phyloP scores from a whole-genome alignment of 1,140 invertebrate species.

The Magallana gigas region DNA sequence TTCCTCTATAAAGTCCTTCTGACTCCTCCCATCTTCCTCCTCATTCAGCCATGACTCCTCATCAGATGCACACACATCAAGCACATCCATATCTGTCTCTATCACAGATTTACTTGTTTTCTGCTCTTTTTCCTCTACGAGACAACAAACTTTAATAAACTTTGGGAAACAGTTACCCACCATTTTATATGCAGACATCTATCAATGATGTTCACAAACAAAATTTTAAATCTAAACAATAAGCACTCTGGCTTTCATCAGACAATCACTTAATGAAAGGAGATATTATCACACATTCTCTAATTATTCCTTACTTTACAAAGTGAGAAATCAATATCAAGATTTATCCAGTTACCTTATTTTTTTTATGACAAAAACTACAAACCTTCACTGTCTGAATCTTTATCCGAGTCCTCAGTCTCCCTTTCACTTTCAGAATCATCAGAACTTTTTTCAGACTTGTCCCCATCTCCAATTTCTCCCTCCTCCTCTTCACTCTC shows the following conservation, averaged over 20 bases:
- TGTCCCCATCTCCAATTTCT: no score
- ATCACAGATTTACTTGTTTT: not conserved
- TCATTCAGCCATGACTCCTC: slow-evolving; percentile 4
- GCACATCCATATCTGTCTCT: not conserved
- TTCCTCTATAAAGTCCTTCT: not conserved
- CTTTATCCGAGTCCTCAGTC: not conserved
- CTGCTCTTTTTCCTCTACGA: not conserved
- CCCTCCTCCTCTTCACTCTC: not conserved
- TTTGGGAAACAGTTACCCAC: no score
- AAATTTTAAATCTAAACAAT: no score
- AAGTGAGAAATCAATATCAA: no score
- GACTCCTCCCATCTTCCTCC: not conserved
- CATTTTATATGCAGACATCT: no score
- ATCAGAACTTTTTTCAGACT: not conserved
- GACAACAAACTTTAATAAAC: not conserved
- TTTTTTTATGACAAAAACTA: not conserved
- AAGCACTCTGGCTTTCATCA: no score
- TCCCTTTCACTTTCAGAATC: slow-evolving; percentile 5
- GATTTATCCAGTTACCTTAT: not conserved
- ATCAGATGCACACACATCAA: not conserved
- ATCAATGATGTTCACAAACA: no score
- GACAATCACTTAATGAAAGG: not conserved
- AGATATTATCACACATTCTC: not conserved
- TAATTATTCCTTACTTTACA: not conserved
- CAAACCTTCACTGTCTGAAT: slow-evolving; percentile 15